Base-by-base conservation (phyloP, 2,888 invertebrate genomes). In the Pinctada fucata region DNA sequence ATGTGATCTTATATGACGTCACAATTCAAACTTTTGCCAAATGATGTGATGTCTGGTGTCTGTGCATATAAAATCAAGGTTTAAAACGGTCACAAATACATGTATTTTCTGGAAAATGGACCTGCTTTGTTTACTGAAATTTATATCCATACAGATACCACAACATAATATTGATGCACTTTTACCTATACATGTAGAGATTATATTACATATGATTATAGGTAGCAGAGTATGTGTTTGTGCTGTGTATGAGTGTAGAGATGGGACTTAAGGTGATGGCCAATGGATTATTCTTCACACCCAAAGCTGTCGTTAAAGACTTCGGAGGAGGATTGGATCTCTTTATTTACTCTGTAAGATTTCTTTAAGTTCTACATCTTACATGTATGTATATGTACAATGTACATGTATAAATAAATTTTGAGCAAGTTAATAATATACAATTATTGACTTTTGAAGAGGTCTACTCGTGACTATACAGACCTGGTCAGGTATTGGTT, bases 261-360 rank as follows among this genome's bases (percentile, higher is more conserved):
- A 93, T 99, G 90, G 95, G 96, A 0, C 93, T 99, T 74, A 99
- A 99, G 94, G 97, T 99, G 81, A 93, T 99, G 76, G 99, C 99
- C 0, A 98, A 99, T 93, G 99, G 99, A 0, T 94, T 99, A 63
- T 97, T 99, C 92, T 99, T 99, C 92, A 99, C 99, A 0, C 99
- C 99, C 0, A 99, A 99, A 93, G 99, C 99, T 0, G 97, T 99
- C 86, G 96, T 99, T 65, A 97, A 98, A 93, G 99, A 99, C 92
- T 97, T 98, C 45, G 98, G 99, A 45, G 98, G 99, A 0, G 95
- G 98, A 13, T 94, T 99, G 86, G 99, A 99, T 92, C 96, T 99
- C 8, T 99, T 99, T 90, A 99, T 99, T 88, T 99, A 98, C 91
- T 95, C 97, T 86, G 99, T 99, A 92, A 94, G 89, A 84, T 8